Evolutionary conservation across 2,797 vertebrate species (phyloP), one percentile per base, ranked within the genome.

Genomic region (Acrossocheilus wenchowensis): DNA sequence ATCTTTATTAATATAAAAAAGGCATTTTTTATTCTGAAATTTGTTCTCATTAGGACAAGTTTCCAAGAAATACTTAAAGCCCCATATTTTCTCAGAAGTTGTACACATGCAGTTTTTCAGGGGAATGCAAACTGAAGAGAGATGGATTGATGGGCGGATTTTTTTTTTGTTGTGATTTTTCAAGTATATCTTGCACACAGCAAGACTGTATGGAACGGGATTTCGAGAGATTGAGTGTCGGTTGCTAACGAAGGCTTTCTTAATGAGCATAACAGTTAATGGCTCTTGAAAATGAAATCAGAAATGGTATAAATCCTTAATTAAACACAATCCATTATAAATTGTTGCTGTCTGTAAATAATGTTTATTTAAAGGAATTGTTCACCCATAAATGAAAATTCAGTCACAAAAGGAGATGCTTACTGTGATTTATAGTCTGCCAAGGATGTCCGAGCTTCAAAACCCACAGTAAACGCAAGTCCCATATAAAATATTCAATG

Each of bases 251-350:
- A 85, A 78, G 69, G 62, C 30, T 43, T 71, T 78, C 74, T 57
- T 34, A 48, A 73, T 77, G 57, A 68, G 74, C n/a, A n/a, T 41
- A 54, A 45, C 83, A 34, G 83, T 71, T 60, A 72, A 72, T 72
- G 50, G 26, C 57, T 66, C 72, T 84, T 77, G 21, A 66, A 84
- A 77, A 84, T 77, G n/a, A 66, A 48, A 74, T 34, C 14, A 41
- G 36, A 23, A 83, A 83, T 34, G 10, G 10, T 62, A 34, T 81
- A 52, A 81, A 69, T 66, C 41, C 41, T 19, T 50, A 81, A 68
- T 81, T 81, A 81, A 66, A 30, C 41, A 11, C 78, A 64, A 26
- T 30, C 15, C 54, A 48, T 64, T n/a, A 69, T 52, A 50, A 52
- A 69, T 36, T 74, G n/a, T 45, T 23, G 17, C 21, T 64, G 12